Evolutionary conservation across 2,113 vertebrate species (phyloP), one percentile per base, ranked within the genome.

Genomic region (Ageneiosus marmoratus): DNA sequence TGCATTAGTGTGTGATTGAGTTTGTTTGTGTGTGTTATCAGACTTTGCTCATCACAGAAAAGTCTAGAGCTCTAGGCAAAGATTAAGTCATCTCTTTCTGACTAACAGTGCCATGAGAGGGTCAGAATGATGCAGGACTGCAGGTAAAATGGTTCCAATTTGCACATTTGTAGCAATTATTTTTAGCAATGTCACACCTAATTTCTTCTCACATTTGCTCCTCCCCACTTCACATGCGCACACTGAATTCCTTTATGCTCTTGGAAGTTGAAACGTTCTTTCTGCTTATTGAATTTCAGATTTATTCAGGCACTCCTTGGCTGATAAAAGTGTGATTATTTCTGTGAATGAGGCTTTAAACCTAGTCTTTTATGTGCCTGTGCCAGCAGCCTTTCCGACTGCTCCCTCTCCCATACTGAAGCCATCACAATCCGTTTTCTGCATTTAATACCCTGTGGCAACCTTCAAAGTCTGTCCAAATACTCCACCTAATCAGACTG

Each of bases 21-120:
- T 94, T 67, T 48, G 76, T 53, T 55, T 62, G 84, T 32, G 29
- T 50, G 79, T 46, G 51, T 76, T 53, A 50, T 50, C 46, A 73
- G 37, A 32, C 44, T 70, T 73, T 55, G 22, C 63, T 77, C 77
- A 84, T 79, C 67, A 84, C 53, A 62, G 29, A 73, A 53, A 34
- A 27, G 29, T 75, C 50, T 13, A 29, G 48, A 67, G 73, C 34
- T 18, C 60, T 7, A 32, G 77, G 76, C 32, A 41, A 90, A 91
- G 91, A 94, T 88, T 91, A 87, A 93, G 88, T 84, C 93, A 89
- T 94, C 93, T 91, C 90, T 84, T 92, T 92, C 91, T 90, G 29
- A 58, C 51, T 62, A 84, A 79, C 73, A 41, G 82, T 72, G 27
- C 41, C 50, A 29, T 62, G 65, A 84, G 82, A 58, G 65, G 63